These are phyloP conservation scores for Desoria tigrina DNA, from an alignment of 2,888 invertebrate genomes.

Conservation along the genomic window DNA sequence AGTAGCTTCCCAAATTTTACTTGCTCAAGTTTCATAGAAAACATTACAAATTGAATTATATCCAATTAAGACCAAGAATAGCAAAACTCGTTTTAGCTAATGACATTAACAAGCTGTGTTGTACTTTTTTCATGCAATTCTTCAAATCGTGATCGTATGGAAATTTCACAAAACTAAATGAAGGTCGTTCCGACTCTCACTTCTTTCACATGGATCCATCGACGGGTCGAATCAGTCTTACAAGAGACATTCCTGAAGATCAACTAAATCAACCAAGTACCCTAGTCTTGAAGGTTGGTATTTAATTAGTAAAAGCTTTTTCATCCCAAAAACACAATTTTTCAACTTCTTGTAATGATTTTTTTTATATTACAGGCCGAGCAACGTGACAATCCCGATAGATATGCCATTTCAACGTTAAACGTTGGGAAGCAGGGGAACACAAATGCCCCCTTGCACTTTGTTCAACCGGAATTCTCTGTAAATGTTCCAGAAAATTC, in stretches of 20 bases:
- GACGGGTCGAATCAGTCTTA: conserved; percentile 66
- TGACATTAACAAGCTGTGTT: no score
- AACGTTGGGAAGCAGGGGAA: conserved; percentile 66
- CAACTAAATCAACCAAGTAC: conserved; percentile 72
- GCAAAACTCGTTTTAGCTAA: no score
- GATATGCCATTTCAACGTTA: conserved; percentile 82
- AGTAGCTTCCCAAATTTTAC: no score
- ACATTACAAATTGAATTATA: no score
- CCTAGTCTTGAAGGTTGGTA: conserved; percentile 72
- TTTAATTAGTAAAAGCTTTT: no score
- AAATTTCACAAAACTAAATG: no score
- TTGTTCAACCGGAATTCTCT: conserved; percentile 70
- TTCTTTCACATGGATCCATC: conserved; percentile 68
- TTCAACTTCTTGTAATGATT: conserved; percentile 11
- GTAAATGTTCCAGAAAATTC: conserved; percentile 75
- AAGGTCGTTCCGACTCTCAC: conserved; percentile 65
- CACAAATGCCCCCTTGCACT: conserved; percentile 63
- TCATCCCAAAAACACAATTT: conserved; percentile 6
- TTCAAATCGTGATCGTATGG: no score
- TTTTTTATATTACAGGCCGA: conserved; percentile 63
- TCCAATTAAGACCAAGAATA: no score
- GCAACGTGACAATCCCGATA: conserved; percentile 81
- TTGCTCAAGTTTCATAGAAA: no score
- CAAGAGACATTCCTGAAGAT: conserved; percentile 63
- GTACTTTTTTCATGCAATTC: no score